phyloP scores from a whole-genome alignment of 2,113 vertebrate genomes.

The Illadopsis cleaveri region DNA sequence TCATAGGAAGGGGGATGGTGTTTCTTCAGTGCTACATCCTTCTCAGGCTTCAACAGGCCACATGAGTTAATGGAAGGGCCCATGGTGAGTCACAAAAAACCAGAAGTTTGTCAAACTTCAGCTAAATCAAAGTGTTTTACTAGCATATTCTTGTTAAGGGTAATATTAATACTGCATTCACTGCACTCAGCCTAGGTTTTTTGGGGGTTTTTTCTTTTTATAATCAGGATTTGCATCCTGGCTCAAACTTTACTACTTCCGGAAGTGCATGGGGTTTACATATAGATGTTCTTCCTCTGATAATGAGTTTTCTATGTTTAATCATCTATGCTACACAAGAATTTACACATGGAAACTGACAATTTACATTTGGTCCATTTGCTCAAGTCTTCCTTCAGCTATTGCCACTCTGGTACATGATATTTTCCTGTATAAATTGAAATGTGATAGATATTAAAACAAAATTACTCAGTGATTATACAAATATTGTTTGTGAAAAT shows the following conservation, averaged over 20 bases:
- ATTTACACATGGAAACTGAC: neutral
- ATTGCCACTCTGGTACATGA: neutral
- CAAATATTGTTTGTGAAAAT: neutral
- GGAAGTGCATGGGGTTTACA: neutral
- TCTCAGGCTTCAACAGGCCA: neutral
- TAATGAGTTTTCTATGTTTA: neutral
- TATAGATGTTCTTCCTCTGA: neutral
- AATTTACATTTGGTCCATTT: neutral
- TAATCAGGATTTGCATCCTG: neutral
- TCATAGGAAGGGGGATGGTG: neutral
- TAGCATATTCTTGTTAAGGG: neutral
- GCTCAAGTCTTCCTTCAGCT: neutral
- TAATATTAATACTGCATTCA: neutral
- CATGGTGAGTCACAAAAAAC: neutral
- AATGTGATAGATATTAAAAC: neutral
- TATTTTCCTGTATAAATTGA: neutral
- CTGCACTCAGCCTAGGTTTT: neutral
- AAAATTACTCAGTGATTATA: neutral
- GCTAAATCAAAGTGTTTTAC: neutral
- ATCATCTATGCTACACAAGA: neutral
- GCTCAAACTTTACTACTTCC: neutral
- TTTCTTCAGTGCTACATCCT: neutral
- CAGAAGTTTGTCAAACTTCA: neutral
- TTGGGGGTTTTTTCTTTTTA: neutral
- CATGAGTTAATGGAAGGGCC: neutral